A percentile compares a stretch with the other conserved stretches of the same genome.
These are phyloP conservation scores for Eupithecia dodoneata DNA, from an alignment of 2,888 invertebrate species.

Conservation along the genomic window DNA sequence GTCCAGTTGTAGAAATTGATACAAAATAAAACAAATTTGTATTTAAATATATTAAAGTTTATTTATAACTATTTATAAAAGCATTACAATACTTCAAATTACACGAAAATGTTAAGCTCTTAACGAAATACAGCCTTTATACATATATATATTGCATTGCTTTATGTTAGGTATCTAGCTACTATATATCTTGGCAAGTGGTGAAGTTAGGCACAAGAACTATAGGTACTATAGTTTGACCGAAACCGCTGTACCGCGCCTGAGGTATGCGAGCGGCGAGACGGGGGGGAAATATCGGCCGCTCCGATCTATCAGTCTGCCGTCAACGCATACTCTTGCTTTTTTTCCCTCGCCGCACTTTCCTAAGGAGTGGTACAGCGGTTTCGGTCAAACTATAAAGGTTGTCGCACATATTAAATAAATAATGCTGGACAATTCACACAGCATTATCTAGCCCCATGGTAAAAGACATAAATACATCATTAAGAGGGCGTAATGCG, in stretches of 20 bases:
- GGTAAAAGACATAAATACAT: too few species aligned
- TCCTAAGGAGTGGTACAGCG: too few species aligned
- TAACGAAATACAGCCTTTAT: slow-evolving; percentile 2
- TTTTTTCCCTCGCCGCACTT: too few species aligned
- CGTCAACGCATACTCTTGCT: too few species aligned
- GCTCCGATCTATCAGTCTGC: too few species aligned
- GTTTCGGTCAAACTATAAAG: neutral
- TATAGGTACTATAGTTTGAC: too few species aligned
- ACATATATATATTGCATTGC: neutral
- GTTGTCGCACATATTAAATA: neutral
- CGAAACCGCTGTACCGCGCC: too few species aligned
- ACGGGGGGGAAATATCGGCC: too few species aligned
- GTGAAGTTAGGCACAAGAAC: neutral
- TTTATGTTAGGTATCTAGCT: neutral
- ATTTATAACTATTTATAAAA: slow-evolving; percentile 11
- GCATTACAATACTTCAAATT: slow-evolving; percentile 8
- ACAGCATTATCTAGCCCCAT: too few species aligned
- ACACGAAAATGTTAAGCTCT: neutral
- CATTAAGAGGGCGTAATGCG: too few species aligned
- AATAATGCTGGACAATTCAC: too few species aligned
- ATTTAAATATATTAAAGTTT: slow-evolving; percentile 10
- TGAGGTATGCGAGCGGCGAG: too few species aligned
- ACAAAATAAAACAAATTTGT: neutral
- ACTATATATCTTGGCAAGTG: neutral
- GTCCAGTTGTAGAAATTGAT: neutral